Conservation (phyloP, 2,888 invertebrate species). For the Stenchaetothrips biformis region DNA sequence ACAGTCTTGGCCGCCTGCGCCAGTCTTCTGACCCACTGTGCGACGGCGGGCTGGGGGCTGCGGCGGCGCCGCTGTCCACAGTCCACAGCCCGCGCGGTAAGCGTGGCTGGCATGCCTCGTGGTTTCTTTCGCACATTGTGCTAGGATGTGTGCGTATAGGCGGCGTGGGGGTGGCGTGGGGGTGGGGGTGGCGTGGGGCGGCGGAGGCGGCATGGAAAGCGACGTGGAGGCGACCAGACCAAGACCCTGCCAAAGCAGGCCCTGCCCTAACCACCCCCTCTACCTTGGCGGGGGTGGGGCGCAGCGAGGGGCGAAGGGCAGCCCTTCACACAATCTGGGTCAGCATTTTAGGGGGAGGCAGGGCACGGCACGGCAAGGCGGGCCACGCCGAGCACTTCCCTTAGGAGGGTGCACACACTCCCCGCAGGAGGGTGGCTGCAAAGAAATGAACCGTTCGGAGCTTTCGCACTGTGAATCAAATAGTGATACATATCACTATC, state of each 20-base stretch:
- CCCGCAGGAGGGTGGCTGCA: too few species aligned
- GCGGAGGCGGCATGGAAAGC: not conserved
- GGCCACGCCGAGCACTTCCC: constrained; percentile 33
- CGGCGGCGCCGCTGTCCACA: constrained; percentile 17
- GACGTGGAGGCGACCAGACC: too few species aligned
- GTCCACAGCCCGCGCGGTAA: not conserved
- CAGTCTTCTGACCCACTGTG: too few species aligned
- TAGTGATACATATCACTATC: too few species aligned
- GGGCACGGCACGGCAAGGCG: constrained; percentile 36
- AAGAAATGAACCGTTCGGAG: too few species aligned
- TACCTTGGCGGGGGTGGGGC: constrained; percentile 28
- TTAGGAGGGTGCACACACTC: not conserved
- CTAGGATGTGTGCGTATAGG: not conserved
- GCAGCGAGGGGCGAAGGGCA: constrained; percentile 26
- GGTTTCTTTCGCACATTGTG: not conserved
- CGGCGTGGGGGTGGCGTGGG: not conserved
- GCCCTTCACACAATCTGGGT: constrained; percentile 29
- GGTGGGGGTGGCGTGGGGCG: not conserved
- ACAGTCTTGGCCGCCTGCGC: too few species aligned
- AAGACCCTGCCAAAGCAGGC: not conserved
- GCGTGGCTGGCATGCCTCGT: not conserved
- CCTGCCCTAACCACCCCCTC: constrained; percentile 32
- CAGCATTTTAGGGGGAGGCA: constrained; percentile 26
- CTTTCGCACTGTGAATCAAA: too few species aligned
- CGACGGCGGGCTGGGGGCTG: not conserved